Conservation (phyloP, 2,797 vertebrate genomes). For the Poeciliopsis turneri region DNA sequence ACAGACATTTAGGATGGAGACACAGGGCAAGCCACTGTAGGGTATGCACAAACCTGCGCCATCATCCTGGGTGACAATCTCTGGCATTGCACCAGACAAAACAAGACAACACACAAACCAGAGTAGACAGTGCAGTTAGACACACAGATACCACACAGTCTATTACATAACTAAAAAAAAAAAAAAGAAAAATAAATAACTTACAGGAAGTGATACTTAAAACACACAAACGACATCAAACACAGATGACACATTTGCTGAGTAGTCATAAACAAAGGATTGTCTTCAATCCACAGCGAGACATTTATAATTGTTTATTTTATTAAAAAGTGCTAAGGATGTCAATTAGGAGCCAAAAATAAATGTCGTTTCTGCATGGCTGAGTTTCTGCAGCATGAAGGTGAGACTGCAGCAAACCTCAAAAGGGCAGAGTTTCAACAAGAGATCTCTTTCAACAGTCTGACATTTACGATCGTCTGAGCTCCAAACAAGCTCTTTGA, state of each 20-base stretch:
- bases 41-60: constrained; percentile 84
- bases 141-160: constrained; percentile 59
- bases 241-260: constrained; percentile 24
- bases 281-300: constrained; percentile 35
- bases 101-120: constrained; percentile 72
- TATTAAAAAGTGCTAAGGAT: constrained; percentile 13
- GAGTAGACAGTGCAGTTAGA: constrained; percentile 69
- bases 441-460: constrained; percentile 43
- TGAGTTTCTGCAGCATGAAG: constrained; percentile 33
- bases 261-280: constrained; percentile 38
- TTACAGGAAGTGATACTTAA: constrained; percentile 30
- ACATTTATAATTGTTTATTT: constrained; percentile 35
- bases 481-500: constrained; percentile 28
- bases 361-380: constrained; percentile 12
- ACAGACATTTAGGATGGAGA: constrained; percentile 44
- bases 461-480: constrained; percentile 54
- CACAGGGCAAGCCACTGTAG: constrained; percentile 57
- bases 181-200: not conserved
- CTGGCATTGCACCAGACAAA: constrained; percentile 75
- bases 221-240: constrained; percentile 47
- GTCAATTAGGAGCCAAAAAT: constrained; percentile 3
- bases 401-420: constrained; percentile 18
- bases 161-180: constrained; percentile 34
- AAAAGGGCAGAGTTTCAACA: constrained; percentile 48
- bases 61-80: constrained; percentile 79